Evolutionary conservation across 2,113 vertebrate species (phyloP).

Genomic region (Ptychochromis oligacanthus): DNA sequence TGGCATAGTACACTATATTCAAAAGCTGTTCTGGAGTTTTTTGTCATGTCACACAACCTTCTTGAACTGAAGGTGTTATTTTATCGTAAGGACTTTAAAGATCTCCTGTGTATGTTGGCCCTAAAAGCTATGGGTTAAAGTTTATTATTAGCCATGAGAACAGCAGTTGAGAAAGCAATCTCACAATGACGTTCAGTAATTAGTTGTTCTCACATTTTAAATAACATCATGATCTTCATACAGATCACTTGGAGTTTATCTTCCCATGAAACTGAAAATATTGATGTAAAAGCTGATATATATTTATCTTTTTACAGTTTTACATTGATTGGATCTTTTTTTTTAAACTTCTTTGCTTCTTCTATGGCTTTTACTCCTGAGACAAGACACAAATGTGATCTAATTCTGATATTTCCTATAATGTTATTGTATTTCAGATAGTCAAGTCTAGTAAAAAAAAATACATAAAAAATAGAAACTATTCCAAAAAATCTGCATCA

Average conservation of each 20-base stretch:
- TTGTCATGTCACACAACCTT: not conserved
- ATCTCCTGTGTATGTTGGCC: not conserved
- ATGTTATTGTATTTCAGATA: not conserved
- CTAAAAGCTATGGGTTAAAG: not conserved
- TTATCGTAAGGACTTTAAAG: not conserved
- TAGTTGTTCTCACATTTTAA: not conserved
- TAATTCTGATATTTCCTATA: not conserved
- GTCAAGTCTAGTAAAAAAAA: too few relatives aligned
- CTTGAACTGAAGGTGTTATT: not conserved
- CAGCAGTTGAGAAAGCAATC: not conserved
- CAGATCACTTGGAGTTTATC: not conserved
- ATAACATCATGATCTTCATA: not conserved
- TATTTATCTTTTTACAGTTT: not conserved
- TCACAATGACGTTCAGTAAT: not conserved
- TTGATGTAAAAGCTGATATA: not conserved
- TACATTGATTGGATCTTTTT: not conserved
- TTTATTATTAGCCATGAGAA: not conserved
- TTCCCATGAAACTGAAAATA: not conserved
- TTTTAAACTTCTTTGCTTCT: not conserved
- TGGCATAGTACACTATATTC: not conserved
- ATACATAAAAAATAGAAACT: too few relatives aligned
- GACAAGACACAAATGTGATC: not conserved
- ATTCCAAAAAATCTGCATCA: not conserved
- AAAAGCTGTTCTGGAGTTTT: not conserved
- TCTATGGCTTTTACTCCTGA: not conserved